Percentiles rank a stretch among this genome's conserved stretches.
Conservation (phyloP, 2,797 vertebrate genomes). For the Threskiornis aethiopicus region DNA sequence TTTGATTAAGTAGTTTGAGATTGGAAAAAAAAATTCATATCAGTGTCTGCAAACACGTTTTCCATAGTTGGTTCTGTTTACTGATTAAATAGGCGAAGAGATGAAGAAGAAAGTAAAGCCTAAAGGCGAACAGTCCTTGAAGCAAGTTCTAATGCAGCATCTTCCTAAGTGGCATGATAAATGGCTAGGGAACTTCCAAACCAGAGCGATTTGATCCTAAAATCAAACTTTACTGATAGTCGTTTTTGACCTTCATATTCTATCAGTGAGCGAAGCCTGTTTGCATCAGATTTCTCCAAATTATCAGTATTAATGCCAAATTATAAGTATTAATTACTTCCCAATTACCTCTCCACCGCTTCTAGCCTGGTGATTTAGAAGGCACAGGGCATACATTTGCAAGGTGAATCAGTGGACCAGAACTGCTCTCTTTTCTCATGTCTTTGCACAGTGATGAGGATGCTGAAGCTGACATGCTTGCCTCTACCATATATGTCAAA, state of each 20-base stretch:
- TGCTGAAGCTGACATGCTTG: not conserved
- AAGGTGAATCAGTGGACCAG: not conserved
- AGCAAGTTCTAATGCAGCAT: not conserved
- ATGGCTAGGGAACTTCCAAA: not conserved
- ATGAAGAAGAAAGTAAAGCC: not conserved
- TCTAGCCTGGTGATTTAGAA: not conserved
- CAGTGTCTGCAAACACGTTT: not conserved
- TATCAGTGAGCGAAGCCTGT: accelerated
- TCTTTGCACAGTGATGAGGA: not conserved
- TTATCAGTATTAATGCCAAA: not conserved
- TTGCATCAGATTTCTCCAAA: not conserved
- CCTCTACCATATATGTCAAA: not conserved
- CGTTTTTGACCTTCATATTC: not conserved
- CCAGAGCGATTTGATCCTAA: not conserved
- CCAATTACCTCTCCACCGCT: not conserved
- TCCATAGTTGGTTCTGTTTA: not conserved
- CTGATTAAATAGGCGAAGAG: not conserved
- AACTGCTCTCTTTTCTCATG: not conserved
- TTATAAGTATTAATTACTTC: not conserved
- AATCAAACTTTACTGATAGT: not conserved
- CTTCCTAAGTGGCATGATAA: not conserved
- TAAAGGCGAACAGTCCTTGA: not conserved
- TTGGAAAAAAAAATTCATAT: not conserved
- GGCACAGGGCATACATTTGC: not conserved
- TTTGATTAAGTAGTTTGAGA: not conserved